Conservation (phyloP, 2,888 invertebrate species). For the Lordiphosa fenestrarum region DNA sequence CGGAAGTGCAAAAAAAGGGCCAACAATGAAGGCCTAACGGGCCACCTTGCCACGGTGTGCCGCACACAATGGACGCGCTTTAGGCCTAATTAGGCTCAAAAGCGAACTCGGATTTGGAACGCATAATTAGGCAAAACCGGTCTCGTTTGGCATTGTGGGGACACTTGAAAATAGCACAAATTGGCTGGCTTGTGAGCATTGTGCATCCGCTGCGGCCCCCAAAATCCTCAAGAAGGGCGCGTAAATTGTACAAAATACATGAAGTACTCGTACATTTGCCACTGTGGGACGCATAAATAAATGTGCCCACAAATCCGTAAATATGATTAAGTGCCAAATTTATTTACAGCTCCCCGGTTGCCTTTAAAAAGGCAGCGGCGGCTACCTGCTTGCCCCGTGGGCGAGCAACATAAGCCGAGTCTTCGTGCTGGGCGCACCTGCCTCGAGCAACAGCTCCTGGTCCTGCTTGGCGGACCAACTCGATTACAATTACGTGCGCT, state of each 20-base stretch:
- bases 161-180: conserved; percentile 64
- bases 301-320: conserved; percentile 68
- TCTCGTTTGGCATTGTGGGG: conserved; percentile 14
- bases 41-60: conserved; percentile 6
- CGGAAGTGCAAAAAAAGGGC: conserved; percentile 35
- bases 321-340: conserved; percentile 72
- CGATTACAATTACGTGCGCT: conserved; percentile 75
- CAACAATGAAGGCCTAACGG: conserved; percentile 42
- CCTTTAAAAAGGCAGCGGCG: conserved; percentile 47
- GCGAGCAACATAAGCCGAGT: conserved; percentile 35
- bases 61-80: conserved; percentile 61
- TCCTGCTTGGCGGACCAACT: conserved; percentile 51
- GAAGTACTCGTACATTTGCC: conserved; percentile 35
- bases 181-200: conserved; percentile 52
- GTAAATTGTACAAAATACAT: conserved; percentile 19
- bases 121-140: conserved; percentile 64
- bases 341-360: conserved; percentile 69
- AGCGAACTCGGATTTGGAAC: conserved; percentile 31
- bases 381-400: conserved; percentile 16
- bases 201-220: conserved; percentile 20
- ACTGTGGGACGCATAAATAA: conserved; percentile 70
- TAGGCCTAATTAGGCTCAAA: conserved; percentile 69
- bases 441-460: conserved; percentile 14
- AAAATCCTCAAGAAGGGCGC: conserved; percentile 26
- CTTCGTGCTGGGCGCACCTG: conserved; percentile 36